Percentiles rank a stretch among this genome's conserved stretches.
Evolutionary conservation across 2,797 vertebrate genomes (phyloP).

Genomic region (Acanthurus tractus): DNA sequence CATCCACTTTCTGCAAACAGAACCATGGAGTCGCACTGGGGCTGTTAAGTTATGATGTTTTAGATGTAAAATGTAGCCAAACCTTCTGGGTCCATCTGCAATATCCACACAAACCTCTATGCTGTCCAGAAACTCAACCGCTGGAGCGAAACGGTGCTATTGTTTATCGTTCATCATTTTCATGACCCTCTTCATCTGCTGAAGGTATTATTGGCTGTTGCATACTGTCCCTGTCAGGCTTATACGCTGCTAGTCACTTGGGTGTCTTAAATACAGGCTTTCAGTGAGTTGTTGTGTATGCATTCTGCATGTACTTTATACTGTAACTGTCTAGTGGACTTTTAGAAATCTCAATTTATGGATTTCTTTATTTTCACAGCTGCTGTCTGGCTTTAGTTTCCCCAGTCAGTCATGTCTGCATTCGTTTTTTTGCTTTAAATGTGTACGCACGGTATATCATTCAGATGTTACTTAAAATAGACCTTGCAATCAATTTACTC

Average conservation of each 20-base stretch:
- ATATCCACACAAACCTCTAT: slow-evolving; percentile 4
- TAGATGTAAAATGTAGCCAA: slow-evolving; percentile 35
- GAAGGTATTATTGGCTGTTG: slow-evolving; percentile 66
- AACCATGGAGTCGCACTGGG: slow-evolving; percentile 14
- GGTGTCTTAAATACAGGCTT: slow-evolving; percentile 47
- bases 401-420: not conserved
- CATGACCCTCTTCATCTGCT: slow-evolving; percentile 73
- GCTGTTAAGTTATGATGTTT: slow-evolving; percentile 45
- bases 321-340: slow-evolving; percentile 8
- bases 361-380: slow-evolving; percentile 38
- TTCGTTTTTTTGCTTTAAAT: not conserved
- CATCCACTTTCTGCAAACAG: slow-evolving; percentile 13
- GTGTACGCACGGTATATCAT: not conserved
- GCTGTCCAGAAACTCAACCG: slow-evolving; percentile 41
- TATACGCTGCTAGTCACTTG: slow-evolving; percentile 51
- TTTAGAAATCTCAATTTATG: slow-evolving; percentile 33
- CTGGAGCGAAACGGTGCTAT: slow-evolving; percentile 38
- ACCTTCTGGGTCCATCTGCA: slow-evolving; percentile 27
- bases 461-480: slow-evolving; percentile 1
- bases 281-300: slow-evolving; percentile 21
- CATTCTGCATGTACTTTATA: not conserved
- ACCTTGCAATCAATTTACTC: not conserved
- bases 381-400: slow-evolving; percentile 18
- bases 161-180: slow-evolving; percentile 79
- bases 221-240: slow-evolving; percentile 47